Base-by-base conservation (phyloP, 2,113 vertebrate genomes). In the Porphyrio hochstetteri region DNA sequence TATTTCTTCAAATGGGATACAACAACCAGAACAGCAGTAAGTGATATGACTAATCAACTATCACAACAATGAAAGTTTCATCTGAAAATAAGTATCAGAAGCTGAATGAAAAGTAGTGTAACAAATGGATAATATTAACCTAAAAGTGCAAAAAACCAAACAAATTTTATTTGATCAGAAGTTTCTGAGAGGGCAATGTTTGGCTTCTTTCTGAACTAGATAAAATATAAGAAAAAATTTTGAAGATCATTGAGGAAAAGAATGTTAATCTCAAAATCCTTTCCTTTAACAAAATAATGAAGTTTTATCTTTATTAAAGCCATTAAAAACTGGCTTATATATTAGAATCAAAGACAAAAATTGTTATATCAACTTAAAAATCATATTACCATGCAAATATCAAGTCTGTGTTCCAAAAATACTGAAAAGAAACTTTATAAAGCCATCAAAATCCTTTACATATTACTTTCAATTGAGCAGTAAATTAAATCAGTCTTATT, bases 31-130 rank as follows among this genome's bases (percentile, higher is more conserved):
- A 80, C 36, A 83, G 20, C 55, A 88, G 16, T 92, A 92, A 93
- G 72, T 88, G 71, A n/a, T 67, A 90, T 55, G 71, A 95, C 64
- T 94, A 95, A 95, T 90, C 86, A 96, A 93, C 59, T n/a, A 38
- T 90, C 0, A 2, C 46, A 79, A 93, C 79, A 86, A 81, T 72
- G 72, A 88, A 86, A 57, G 12, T 67, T 90, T 86, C 69, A 82
- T 20, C 28, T 52, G 64, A 91, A 82, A 83, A 91, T 86, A 72
- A 91, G 20, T 71, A 70, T 36, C 77, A 90, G 77, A 71, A 91
- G 86, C 52, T 92, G 42, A 74, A 70, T 24, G 46, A 92, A 86
- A 57, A 90, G 44, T 65, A 55, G 27, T 61, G 33, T 21, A 74
- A 82, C 68, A 91, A 93, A 87, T 90, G 29, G 36, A 72, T 72